Base-by-base conservation (phyloP, 1,140 invertebrate species). In the Magallana gigas region DNA sequence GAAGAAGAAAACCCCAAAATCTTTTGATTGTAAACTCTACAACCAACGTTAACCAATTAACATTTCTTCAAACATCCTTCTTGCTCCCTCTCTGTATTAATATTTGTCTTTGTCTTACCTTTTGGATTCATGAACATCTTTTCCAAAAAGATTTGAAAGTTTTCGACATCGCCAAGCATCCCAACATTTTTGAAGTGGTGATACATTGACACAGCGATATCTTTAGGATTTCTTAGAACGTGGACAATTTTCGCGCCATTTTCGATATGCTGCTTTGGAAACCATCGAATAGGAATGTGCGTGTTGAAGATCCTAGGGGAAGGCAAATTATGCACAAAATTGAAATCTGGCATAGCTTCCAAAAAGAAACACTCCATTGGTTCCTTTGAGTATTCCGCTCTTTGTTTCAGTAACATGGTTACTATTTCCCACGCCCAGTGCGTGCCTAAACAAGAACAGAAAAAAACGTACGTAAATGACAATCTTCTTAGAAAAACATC, bases 161-260 rank as follows among this genome's bases (percentile, higher is more conserved):
- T 12, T 29, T 6, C 8, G 36, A 23, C 4, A 9, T 76, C 68
- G 36, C 56, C 81, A 83, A 83, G 36, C 18, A 57, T 48, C 18
- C n/a, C n/a, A 83, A 14, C 18, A 23, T 23, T 83, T 36, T 12
- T 16, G 5, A 36, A 18, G 29, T 84, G 87, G 64, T 87, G 86
- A 57, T 62, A 91, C 29, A 23, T 23, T 1, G 90, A 91, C n/a
- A 91, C 90, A 12, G 57, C 57, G 6, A 85, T 76, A 87, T 91
- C 89, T 80, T 90, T 91, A n/a, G 89, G 91, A 56, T 91, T 91
- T 12, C 91, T 81, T 12, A 87, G 62, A 18, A 90, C 84, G 59
- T 87, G 84, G 29, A 91, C 60, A 12, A 88, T 76, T 59, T 89
- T 90, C 1, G 18, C 58, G 16, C 64, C 81, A 80, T 89, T 90